phyloP scores from a whole-genome alignment of 1,140 invertebrate species.

The Drosophila quadrilineata region DNA sequence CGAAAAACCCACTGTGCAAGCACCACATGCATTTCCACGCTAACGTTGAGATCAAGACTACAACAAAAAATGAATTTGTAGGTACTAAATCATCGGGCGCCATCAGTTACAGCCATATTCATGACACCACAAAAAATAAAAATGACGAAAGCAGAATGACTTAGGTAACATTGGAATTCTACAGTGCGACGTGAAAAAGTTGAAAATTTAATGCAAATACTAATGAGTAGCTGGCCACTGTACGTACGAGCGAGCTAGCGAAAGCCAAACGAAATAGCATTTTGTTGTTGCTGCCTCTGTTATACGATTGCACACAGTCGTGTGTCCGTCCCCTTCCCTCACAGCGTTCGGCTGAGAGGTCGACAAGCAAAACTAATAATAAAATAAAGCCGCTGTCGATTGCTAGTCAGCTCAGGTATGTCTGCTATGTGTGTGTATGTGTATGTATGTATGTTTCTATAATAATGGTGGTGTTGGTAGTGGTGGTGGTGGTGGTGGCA shows the following conservation, averaged over 20 bases:
- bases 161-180: too few species aligned
- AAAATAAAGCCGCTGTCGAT: slow-evolving; percentile 66
- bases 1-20: slow-evolving; percentile 38
- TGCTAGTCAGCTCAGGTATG: slow-evolving; percentile 42
- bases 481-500: slow-evolving; percentile 52
- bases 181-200: neutral
- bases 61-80: slow-evolving; percentile 5
- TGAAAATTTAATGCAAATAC: slow-evolving; percentile 18
- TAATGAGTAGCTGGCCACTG: slow-evolving; percentile 27
- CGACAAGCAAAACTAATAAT: slow-evolving; percentile 72
- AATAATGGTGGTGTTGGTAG: slow-evolving; percentile 1
- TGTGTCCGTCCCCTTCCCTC: neutral
- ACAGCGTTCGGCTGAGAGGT: slow-evolving; percentile 36
- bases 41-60: slow-evolving; percentile 1
- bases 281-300: slow-evolving; percentile 28
- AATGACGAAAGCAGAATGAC: slow-evolving; percentile 13
- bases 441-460: neutral
- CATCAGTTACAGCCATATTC: too few species aligned
- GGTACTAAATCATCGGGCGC: slow-evolving; percentile 19
- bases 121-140: slow-evolving; percentile 9
- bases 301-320: slow-evolving; percentile 31
- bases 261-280: slow-evolving; percentile 41
- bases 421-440: slow-evolving; percentile 6
- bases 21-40: slow-evolving; percentile 9
- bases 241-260: slow-evolving; percentile 39